A percentile compares a stretch with the other conserved stretches of the same genome.
Evolutionary conservation across 2,888 invertebrate species (phyloP).

Genomic region (Elaeidobius kamerunicus): DNA sequence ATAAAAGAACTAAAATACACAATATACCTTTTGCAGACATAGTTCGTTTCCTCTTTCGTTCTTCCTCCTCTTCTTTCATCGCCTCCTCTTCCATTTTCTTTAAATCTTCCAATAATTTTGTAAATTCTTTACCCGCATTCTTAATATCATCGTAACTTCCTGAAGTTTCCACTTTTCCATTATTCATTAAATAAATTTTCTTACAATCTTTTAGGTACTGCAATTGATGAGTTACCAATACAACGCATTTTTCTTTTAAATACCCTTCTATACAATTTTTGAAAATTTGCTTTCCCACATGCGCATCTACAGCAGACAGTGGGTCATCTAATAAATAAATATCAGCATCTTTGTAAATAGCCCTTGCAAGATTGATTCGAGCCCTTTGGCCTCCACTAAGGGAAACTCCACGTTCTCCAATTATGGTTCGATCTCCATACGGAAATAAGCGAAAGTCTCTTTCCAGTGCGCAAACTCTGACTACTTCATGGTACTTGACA

Average conservation of each 20-base stretch:
- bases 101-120: constrained; percentile 48
- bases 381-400: constrained; percentile 81
- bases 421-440: constrained; percentile 73
- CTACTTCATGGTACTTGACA: constrained; percentile 61
- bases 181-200: constrained; percentile 56
- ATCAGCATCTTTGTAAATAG: constrained; percentile 77
- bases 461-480: constrained; percentile 66
- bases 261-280: constrained; percentile 67
- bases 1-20: neutral
- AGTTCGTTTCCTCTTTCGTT: constrained; percentile 6
- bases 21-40: neutral
- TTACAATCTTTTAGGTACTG: constrained; percentile 59
- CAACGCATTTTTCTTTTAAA: constrained; percentile 62
- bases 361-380: constrained; percentile 79
- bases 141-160: constrained; percentile 68
- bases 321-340: constrained; percentile 88
- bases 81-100: constrained; percentile 23
- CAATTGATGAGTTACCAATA: constrained; percentile 72
- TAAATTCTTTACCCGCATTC: constrained; percentile 70
- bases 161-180: constrained; percentile 56
- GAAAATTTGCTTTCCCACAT: constrained; percentile 82
- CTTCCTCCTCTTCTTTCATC: constrained; percentile 8
- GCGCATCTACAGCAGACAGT: constrained; percentile 82
- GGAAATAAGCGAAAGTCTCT: constrained; percentile 70
- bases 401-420: constrained; percentile 69